Evolutionary conservation across 2,888 invertebrate species (phyloP).

Genomic region (Sisyra terminalis): DNA sequence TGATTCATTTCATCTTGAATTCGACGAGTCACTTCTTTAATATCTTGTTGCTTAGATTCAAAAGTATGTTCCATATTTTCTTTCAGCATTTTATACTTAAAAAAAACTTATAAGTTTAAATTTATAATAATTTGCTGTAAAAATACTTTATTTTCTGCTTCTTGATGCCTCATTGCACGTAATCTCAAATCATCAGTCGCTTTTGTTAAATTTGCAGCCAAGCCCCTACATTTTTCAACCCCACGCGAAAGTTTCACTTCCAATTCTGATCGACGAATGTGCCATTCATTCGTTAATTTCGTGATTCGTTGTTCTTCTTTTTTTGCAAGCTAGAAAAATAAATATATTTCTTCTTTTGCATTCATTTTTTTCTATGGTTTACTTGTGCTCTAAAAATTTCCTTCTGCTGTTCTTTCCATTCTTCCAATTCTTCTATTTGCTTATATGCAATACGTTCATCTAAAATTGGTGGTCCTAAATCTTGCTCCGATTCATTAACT

Average conservation of each 20-base stretch:
- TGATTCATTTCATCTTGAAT: constrained; percentile 41
- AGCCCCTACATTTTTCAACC: constrained; percentile 39
- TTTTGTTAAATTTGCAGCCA: constrained; percentile 40
- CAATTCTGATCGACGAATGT: constrained; percentile 32
- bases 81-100: constrained; percentile 32
- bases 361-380: constrained; percentile 10
- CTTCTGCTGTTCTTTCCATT: constrained; percentile 56
- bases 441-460: constrained; percentile 29
- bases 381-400: constrained; percentile 43
- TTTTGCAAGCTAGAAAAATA: constrained; percentile 2
- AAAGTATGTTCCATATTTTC: constrained; percentile 41
- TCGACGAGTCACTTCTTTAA: constrained; percentile 36
- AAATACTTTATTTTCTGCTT: constrained; percentile 16
- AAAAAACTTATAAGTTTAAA: too few relatives aligned
- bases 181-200: constrained; percentile 39
- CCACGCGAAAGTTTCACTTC: constrained; percentile 38
- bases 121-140: too few relatives aligned
- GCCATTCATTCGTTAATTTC: constrained; percentile 38
- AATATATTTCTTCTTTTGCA: background rate
- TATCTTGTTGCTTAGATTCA: constrained; percentile 36
- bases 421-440: constrained; percentile 49
- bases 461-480: constrained; percentile 19
- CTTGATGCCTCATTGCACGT: constrained; percentile 31
- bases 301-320: constrained; percentile 18
- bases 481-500: constrained; percentile 10